Percentiles rank a stretch among this genome's conserved stretches.
Evolutionary conservation across 2,888 invertebrate genomes (phyloP).

Genomic region (Conchocele bisecta): DNA sequence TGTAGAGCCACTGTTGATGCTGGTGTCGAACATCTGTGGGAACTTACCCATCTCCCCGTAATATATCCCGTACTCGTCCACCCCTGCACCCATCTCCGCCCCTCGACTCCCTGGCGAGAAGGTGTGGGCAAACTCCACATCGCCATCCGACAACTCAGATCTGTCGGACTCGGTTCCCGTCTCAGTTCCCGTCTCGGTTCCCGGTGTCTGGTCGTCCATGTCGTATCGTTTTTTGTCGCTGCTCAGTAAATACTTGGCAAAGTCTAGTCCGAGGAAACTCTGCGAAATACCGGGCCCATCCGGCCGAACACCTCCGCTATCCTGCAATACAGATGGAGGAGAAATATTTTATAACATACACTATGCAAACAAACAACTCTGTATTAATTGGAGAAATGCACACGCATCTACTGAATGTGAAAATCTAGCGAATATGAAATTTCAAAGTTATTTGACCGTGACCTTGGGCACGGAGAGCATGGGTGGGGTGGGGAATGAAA

Average conservation of each 20-base stretch:
- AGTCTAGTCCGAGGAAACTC: slow-evolving; percentile 44
- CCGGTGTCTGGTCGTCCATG: slow-evolving; percentile 54
- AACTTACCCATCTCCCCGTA: slow-evolving; percentile 23
- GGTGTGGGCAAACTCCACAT: slow-evolving; percentile 27
- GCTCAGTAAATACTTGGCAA: slow-evolving; percentile 51
- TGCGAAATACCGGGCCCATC: neutral
- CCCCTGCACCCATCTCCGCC: slow-evolving; percentile 51
- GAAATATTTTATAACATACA: neutral
- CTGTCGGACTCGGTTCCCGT: slow-evolving; percentile 65
- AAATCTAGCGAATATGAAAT: too few species aligned
- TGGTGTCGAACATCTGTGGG: slow-evolving; percentile 47
- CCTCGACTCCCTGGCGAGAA: neutral
- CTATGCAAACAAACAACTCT: too few species aligned
- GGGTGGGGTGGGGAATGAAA: too few species aligned
- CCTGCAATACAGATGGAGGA: neutral
- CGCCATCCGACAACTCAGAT: slow-evolving; percentile 63
- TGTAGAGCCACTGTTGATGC: slow-evolving; percentile 23
- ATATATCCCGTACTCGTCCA: slow-evolving; percentile 53
- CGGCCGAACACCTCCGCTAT: neutral
- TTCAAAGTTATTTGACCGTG: too few species aligned
- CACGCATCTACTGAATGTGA: too few species aligned
- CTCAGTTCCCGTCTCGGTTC: too few species aligned
- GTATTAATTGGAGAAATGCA: too few species aligned
- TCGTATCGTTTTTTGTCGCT: slow-evolving; percentile 33
- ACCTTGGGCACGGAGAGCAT: too few species aligned